phyloP scores from a whole-genome alignment of 2,888 invertebrate genomes.

The Acrobasis consociella region DNA sequence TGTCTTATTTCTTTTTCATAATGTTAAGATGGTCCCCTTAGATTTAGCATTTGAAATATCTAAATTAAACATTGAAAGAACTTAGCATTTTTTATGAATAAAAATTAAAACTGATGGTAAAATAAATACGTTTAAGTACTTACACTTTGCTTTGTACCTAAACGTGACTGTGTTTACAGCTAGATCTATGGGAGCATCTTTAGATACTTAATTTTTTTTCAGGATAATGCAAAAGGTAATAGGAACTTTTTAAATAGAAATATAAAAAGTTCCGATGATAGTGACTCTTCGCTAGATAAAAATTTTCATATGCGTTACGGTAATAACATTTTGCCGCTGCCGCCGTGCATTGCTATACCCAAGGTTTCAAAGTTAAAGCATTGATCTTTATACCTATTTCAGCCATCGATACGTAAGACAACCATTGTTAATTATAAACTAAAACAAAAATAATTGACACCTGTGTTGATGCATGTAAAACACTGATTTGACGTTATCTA shows the following conservation, averaged over 20 bases:
- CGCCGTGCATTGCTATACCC: conserved; percentile 73
- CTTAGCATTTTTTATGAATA: too few relatives aligned
- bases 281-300: conserved; percentile 65
- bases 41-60: too few relatives aligned
- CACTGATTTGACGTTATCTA: not conserved
- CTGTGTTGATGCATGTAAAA: not conserved
- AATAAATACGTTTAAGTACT: too few relatives aligned
- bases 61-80: too few relatives aligned
- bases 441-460: not conserved
- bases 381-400: conserved; percentile 33
- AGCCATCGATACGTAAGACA: not conserved
- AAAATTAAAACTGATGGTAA: too few relatives aligned
- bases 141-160: too few relatives aligned
- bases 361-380: conserved; percentile 68
- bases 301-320: conserved; percentile 78
- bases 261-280: conserved; percentile 49
- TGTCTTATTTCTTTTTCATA: not conserved
- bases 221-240: conserved; percentile 53
- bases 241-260: conserved; percentile 33
- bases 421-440: conserved; percentile 6
- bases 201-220: conserved; percentile 49
- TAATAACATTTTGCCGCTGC: conserved; percentile 73
- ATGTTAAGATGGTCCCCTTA: not conserved
- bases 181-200: not conserved
- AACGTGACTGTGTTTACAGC: not conserved